A percentile compares a stretch with the other conserved stretches of the same genome.
These are phyloP conservation scores for Alouatta palliata DNA, from an alignment of 2,113 vertebrate species.

Conservation along the genomic window DNA sequence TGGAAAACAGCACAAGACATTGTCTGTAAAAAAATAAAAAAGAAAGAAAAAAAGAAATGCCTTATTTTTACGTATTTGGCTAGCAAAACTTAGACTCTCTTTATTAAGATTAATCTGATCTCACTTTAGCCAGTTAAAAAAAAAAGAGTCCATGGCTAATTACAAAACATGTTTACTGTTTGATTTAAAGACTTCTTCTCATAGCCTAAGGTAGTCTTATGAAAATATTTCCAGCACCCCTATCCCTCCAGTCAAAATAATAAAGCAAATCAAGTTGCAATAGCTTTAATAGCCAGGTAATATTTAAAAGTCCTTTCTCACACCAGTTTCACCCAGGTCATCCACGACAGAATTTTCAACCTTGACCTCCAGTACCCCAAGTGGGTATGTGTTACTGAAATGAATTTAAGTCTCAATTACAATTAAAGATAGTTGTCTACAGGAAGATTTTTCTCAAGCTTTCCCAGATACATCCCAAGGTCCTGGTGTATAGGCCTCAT, in stretches of 20 bases:
- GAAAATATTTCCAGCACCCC: neutral
- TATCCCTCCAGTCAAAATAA: neutral
- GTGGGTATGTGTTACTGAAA: neutral
- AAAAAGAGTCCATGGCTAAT: neutral
- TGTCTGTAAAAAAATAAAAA: too few relatives aligned
- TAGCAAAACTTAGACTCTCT: neutral
- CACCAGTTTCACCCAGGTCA: neutral
- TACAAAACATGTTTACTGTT: neutral
- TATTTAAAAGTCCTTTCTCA: neutral
- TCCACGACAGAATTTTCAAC: neutral
- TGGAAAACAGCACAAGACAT: too few relatives aligned
- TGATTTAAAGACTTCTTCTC: neutral
- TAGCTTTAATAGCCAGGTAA: neutral
- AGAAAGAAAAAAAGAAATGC: too few relatives aligned
- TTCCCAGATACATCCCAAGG: neutral
- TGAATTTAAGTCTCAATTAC: constrained; percentile 42
- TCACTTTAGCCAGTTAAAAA: neutral
- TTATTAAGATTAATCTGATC: neutral
- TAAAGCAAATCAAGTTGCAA: neutral
- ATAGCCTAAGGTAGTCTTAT: neutral
- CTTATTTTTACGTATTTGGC: neutral
- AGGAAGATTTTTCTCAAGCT: neutral
- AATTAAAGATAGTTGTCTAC: constrained; percentile 53
- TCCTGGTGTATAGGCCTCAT: neutral
- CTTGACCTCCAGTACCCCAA: neutral